phyloP scores from a whole-genome alignment of 2,113 vertebrate genomes.

The Ariopsis seemanni region DNA sequence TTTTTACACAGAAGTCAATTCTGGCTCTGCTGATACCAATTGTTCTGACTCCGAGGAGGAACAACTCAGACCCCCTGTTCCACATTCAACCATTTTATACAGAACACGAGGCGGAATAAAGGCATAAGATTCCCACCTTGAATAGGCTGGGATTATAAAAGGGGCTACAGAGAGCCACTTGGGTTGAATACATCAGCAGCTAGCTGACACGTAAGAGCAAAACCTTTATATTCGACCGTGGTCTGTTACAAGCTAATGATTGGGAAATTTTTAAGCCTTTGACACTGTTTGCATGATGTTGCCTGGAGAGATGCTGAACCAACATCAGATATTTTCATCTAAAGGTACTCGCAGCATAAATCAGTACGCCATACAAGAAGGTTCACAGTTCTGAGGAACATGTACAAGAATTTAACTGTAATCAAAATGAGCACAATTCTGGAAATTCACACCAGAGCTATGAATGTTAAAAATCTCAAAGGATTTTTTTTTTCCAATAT shows the following conservation, averaged over 20 bases:
- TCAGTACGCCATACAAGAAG: not conserved
- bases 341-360: not conserved
- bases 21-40: too few species aligned
- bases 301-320: not conserved
- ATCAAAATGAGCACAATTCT: not conserved
- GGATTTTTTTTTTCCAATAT: not conserved
- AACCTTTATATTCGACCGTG: not conserved
- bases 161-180: not conserved
- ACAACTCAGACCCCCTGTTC: too few species aligned
- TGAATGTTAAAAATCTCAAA: not conserved
- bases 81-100: too few species aligned
- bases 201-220: constrained; percentile 4
- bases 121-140: too few species aligned
- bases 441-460: not conserved
- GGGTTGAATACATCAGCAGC: not conserved
- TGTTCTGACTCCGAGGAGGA: too few species aligned
- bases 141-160: too few species aligned
- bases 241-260: not conserved
- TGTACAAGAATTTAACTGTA: not conserved
- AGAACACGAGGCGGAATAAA: too few species aligned
- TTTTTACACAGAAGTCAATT: too few species aligned
- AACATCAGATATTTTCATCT: not conserved
- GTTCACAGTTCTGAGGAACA: not conserved
- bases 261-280: not conserved
- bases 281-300: not conserved